Evolutionary conservation across 2,888 invertebrate species (phyloP).

Genomic region (Drosophila pseudotakahashii): DNA sequence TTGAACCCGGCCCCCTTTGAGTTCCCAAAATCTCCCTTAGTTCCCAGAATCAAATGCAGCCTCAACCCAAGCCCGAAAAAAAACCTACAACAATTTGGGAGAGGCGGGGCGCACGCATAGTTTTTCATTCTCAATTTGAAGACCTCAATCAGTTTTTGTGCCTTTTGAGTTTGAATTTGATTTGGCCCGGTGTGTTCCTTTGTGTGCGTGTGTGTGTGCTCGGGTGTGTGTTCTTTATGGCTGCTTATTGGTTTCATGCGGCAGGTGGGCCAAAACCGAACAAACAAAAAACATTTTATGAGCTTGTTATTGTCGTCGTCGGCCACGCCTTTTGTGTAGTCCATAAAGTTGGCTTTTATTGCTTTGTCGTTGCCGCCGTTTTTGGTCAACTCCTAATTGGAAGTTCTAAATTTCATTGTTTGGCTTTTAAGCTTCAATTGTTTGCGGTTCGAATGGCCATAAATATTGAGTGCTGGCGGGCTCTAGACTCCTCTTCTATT

Average conservation of each 20-base stretch:
- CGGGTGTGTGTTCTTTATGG: constrained; percentile 37
- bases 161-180: constrained; percentile 61
- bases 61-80: constrained; percentile 14
- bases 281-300: constrained; percentile 58
- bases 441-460: constrained; percentile 76
- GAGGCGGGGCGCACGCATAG: constrained; percentile 31
- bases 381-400: constrained; percentile 74
- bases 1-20: constrained; percentile 24
- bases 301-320: constrained; percentile 69
- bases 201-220: constrained; percentile 17
- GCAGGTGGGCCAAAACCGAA: constrained; percentile 49
- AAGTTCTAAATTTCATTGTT: constrained; percentile 80
- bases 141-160: constrained; percentile 63
- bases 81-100: constrained; percentile 41
- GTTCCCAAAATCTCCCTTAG: constrained; percentile 14
- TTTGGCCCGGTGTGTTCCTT: constrained; percentile 14
- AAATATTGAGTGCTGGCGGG: constrained; percentile 62
- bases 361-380: constrained; percentile 43
- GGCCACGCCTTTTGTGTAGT: constrained; percentile 69
- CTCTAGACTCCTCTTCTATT: constrained; percentile 4
- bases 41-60: constrained; percentile 44
- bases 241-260: constrained; percentile 63
- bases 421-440: constrained; percentile 80
- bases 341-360: constrained; percentile 74
- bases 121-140: constrained; percentile 48